Conservation (phyloP, 2,113 vertebrate genomes). For the Sardina pilchardus region DNA sequence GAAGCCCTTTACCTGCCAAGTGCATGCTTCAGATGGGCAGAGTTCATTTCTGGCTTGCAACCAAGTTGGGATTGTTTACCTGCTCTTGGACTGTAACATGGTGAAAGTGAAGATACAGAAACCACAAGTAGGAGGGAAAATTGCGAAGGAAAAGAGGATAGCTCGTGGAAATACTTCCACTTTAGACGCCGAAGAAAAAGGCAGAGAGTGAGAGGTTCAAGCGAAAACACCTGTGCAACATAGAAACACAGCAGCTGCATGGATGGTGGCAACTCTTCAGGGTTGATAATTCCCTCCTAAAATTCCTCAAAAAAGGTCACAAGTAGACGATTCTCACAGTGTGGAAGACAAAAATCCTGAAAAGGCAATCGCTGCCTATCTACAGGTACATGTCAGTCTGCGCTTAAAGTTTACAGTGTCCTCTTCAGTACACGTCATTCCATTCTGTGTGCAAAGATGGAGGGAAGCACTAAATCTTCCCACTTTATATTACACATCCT, state of each 20-base stretch:
- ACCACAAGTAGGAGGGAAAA: neutral
- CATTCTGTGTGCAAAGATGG: neutral
- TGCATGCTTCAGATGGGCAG: neutral
- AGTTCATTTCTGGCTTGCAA: neutral
- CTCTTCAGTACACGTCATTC: neutral
- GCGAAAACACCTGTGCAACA: slow-evolving; percentile 20
- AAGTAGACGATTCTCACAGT: slow-evolving; percentile 21
- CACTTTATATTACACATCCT: neutral
- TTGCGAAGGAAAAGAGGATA: neutral
- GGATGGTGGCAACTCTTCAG: slow-evolving; percentile 11
- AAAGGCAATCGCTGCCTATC: slow-evolving; percentile 19
- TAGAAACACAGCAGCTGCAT: slow-evolving; percentile 34
- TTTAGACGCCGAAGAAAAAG: neutral
- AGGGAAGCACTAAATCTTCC: neutral
- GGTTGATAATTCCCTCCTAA: neutral
- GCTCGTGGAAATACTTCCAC: neutral
- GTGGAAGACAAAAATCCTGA: neutral
- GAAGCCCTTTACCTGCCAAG: neutral
- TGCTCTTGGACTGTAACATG: neutral
- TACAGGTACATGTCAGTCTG: neutral
- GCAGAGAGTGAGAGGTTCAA: neutral
- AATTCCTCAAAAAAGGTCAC: slow-evolving; percentile 12
- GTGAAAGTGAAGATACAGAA: neutral
- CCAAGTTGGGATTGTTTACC: neutral
- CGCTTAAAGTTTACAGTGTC: neutral